Base-by-base conservation (phyloP, 2,888 invertebrate species). In the Drosophila mettleri region DNA sequence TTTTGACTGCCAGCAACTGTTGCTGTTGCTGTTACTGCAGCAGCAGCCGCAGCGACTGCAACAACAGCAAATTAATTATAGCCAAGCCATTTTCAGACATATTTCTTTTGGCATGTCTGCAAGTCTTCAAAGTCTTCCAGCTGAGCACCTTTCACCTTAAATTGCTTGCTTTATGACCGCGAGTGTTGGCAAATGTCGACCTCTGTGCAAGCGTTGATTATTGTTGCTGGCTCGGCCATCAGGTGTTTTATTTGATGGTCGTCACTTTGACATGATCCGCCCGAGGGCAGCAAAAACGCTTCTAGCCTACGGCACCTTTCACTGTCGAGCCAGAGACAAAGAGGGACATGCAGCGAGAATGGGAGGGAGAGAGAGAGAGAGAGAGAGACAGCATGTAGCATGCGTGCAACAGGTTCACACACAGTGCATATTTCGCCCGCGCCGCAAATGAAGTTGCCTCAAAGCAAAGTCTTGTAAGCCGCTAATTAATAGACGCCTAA, bases 81-180 rank as follows among this genome's bases (percentile, higher is more conserved):
- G 86, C 69, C 74, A 80, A 80, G 88, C 74, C 76, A 86, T 69
- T 80, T 85, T 71, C 69, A 70, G 78, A 70, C 71, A 66, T 79
- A 71, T 72, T 74, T 78, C 70, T 60, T 38, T 27, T 68, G 54
- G 43, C 57, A 34, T 43, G 38, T 53, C 74, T 60, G 48, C 63
- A 46, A 16, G 14, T 48, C 55, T 45, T 41, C 49, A 62, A 53
- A 7, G 48, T 66, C 53, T 63, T 59, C 71, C 76, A 69, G 69
- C 78, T 73, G 78, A 75, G 84, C 85, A 85, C 85, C 85, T 85
- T 85, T 85, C 85, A 85, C 85, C 85, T 79, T 86, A 88, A 88
- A 80, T 81, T 86, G 81, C 70, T 77, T 86, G 87, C 71, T 84
- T 85, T 84, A 88, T 88, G 88, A 88, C 76, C 82, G 76, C 76